Conservation (phyloP, 2,113 vertebrate genomes). For the Enhydra lutris region DNA sequence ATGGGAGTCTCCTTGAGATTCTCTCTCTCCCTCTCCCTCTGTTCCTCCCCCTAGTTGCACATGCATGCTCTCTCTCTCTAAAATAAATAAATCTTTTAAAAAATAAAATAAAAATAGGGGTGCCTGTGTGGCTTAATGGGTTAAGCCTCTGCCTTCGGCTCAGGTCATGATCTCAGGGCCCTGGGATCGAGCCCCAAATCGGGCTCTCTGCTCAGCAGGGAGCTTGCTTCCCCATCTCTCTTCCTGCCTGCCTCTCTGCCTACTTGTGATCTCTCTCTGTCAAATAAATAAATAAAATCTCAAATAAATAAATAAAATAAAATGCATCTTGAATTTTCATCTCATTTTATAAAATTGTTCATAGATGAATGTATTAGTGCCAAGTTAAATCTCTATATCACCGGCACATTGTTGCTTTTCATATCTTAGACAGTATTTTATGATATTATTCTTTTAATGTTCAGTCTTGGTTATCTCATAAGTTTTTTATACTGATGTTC, state of each 20-base stretch:
- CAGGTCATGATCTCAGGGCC: too few species aligned
- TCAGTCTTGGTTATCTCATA: neutral
- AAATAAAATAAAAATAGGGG: too few species aligned
- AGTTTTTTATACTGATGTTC: neutral
- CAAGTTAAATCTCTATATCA: neutral
- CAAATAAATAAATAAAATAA: neutral
- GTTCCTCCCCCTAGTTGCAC: neutral
- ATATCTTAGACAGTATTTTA: neutral
- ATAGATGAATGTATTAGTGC: neutral
- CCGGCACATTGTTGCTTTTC: neutral
- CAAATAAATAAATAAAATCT: neutral
- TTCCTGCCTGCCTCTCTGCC: too few species aligned
- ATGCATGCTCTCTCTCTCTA: neutral
- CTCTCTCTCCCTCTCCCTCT: neutral
- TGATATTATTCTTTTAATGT: neutral
- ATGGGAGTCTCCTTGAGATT: neutral
- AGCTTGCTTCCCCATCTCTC: too few species aligned
- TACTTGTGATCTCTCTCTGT: neutral
- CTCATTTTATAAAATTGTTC: neutral
- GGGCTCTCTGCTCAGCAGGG: too few species aligned
- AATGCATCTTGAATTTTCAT: neutral
- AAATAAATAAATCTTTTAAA: neutral
- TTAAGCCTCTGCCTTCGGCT: too few species aligned
- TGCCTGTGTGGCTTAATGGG: too few species aligned
- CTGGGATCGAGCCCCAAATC: too few species aligned